A percentile compares a stretch with the other conserved stretches of the same genome.
Conservation (phyloP, 2,888 invertebrate genomes). For the Sinhomidia bicolor region DNA sequence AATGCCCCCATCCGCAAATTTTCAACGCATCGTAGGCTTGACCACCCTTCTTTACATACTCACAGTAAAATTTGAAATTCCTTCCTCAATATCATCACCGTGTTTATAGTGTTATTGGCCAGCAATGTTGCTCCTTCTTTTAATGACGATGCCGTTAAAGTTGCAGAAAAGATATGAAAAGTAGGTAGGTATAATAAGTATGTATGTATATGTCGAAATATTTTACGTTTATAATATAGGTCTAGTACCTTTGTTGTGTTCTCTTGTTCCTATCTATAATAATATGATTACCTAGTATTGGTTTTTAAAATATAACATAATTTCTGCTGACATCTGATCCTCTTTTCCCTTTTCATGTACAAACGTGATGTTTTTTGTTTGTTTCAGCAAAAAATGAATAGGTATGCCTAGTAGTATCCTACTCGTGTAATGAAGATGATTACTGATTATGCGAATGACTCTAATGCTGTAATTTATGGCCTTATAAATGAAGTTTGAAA, state of each 20-base stretch:
- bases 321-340: neutral
- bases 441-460: neutral
- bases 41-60: too few species aligned
- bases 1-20: too few species aligned
- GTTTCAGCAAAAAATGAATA: neutral
- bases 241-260: neutral
- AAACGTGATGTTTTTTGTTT: neutral
- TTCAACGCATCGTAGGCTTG: neutral
- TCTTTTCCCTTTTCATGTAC: neutral
- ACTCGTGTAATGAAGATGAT: neutral
- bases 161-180: neutral
- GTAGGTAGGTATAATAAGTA: neutral
- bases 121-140: too few species aligned
- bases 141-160: neutral
- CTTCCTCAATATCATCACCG: too few species aligned
- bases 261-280: neutral
- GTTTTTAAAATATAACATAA: neutral
- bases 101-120: too few species aligned
- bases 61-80: neutral
- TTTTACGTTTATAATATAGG: neutral
- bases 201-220: too few species aligned
- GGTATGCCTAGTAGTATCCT: too few species aligned
- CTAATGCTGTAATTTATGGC: neutral
- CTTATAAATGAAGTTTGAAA: slow-evolving; percentile 26
- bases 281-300: neutral